Conservation (phyloP, 30 jellyfish, hydroid and myxozoan species). For the Aurelia sp. region DNA sequence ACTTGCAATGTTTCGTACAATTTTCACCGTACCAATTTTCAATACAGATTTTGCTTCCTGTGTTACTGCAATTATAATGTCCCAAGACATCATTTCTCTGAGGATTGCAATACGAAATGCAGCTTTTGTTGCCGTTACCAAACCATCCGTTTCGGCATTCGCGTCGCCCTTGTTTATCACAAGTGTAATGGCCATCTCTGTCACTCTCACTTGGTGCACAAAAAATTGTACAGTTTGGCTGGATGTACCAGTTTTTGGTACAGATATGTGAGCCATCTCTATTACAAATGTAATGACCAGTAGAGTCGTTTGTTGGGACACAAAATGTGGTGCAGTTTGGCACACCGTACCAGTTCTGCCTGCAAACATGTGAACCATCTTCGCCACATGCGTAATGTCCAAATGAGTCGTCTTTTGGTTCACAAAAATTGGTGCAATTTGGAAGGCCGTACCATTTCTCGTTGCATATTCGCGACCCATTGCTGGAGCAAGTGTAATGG, state of each 20-base stretch:
- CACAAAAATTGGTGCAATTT: conserved; percentile 50
- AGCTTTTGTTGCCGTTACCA: conserved; percentile 7
- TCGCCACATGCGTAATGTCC: conserved; percentile 7
- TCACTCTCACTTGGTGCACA: conserved; percentile 35
- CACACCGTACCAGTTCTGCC: neutral
- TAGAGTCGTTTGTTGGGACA: conserved; percentile 18
- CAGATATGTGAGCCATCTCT: conserved; percentile 9
- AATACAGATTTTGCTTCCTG: conserved; percentile 39
- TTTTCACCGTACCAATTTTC: conserved; percentile 45
- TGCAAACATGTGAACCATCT: conserved; percentile 10
- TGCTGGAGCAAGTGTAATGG: conserved; percentile 42
- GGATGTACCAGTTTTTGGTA: neutral
- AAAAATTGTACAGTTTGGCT: neutral
- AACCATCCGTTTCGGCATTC: conserved; percentile 51
- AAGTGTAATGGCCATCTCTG: conserved; percentile 35
- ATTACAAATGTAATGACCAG: conserved; percentile 55
- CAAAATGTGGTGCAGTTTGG: conserved; percentile 45
- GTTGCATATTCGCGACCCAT: conserved; percentile 40
- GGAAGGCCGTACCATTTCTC: conserved; percentile 51
- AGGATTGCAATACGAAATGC: conserved; percentile 24
- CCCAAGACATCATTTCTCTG: conserved; percentile 18
- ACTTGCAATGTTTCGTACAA: conserved; percentile 39
- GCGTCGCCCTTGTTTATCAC: conserved; percentile 28
- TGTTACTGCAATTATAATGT: conserved; percentile 49
- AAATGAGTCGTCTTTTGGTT: neutral